These are phyloP conservation scores for Actinia equina DNA, from an alignment of 64 coral and sea anemone species.

Conservation along the genomic window DNA sequence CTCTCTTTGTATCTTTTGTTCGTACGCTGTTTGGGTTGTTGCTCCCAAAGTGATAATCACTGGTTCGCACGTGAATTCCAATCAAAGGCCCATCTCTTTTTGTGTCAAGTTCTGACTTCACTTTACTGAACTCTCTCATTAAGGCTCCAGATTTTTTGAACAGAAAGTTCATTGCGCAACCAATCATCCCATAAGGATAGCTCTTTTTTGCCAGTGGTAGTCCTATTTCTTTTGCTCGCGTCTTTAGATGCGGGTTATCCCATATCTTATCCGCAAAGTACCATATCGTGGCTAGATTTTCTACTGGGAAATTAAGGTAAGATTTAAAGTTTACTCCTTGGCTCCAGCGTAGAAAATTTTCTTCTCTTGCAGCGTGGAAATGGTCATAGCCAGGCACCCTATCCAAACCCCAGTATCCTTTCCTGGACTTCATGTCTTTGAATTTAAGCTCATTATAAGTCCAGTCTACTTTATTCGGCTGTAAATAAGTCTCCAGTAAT, in stretches of 20 bases:
- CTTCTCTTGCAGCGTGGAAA: neutral
- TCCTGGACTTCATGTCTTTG: constrained; percentile 3
- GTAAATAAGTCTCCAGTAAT: constrained; percentile 13
- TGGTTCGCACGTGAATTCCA: neutral
- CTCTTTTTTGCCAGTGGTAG: neutral
- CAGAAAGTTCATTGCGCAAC: constrained; percentile 53
- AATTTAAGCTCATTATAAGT: constrained; percentile 25
- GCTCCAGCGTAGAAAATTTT: constrained; percentile 31
- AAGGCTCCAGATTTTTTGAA: constrained; percentile 32
- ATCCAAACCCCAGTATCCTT: constrained; percentile 46
- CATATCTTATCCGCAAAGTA: constrained; percentile 50
- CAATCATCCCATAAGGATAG: constrained; percentile 33
- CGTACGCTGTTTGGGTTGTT: neutral
- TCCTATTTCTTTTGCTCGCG: constrained; percentile 19
- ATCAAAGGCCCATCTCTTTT: neutral
- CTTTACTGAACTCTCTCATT: constrained; percentile 8
- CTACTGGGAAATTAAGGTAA: constrained; percentile 35
- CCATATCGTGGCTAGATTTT: constrained; percentile 39
- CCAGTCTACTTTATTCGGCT: constrained; percentile 42
- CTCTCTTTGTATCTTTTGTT: neutral
- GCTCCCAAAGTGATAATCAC: constrained; percentile 23
- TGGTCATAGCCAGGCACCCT: neutral
- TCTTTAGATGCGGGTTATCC: constrained; percentile 27
- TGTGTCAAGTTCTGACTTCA: neutral
- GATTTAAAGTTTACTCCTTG: constrained; percentile 17